Evolutionary conservation across 1,140 invertebrate genomes (phyloP), one percentile per base, ranked within the genome.

Genomic region (Andricus grossulariae): DNA sequence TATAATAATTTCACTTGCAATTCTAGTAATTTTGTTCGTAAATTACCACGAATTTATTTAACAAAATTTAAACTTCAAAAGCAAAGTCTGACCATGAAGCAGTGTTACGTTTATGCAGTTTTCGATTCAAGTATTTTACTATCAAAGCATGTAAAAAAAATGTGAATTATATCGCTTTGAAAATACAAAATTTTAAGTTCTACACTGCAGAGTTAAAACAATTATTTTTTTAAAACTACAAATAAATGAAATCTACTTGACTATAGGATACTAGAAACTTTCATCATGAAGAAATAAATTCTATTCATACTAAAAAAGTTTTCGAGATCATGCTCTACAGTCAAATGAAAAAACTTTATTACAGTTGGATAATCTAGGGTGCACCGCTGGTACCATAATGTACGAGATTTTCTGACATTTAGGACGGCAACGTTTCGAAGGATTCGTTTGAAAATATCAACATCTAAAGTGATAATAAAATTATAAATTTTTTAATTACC

Each of bases 351-450:
- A 66, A 66, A 66, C 60, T 66, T 66, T 66, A 66, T 66, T 39
- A 66, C 15, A 66, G 60, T 66, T 66, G 60, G 60, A 66, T 66
- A 66, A 66, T 66, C 21, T 66, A 66, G 32, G n/a, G 32, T 45
- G 60, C 60, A 66, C 60, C 32, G 39, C 12, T 66, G 32, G 25
- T 15, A 66, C 21, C n/a, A 66, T 66, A 66, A 66, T 39, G n/a
- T 39, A 66, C 60, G 32, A 66, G 60, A 66, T 66, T 66, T 66
- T 66, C 13, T 32, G 32, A 66, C 45, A 66, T 66, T 66, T 66
- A 66, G 60, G 60, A 66, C 39, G 25, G 13, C 32, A 16, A 32
- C 39, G 15, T 45, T 66, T 66, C 15, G 12, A 66, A 66, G 32
- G 32, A 21, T 66, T 66, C 57, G 21, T 39, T 13, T 39, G 57